phyloP scores from a whole-genome alignment of 2,113 vertebrate genomes.

The Plecotus auritus region DNA sequence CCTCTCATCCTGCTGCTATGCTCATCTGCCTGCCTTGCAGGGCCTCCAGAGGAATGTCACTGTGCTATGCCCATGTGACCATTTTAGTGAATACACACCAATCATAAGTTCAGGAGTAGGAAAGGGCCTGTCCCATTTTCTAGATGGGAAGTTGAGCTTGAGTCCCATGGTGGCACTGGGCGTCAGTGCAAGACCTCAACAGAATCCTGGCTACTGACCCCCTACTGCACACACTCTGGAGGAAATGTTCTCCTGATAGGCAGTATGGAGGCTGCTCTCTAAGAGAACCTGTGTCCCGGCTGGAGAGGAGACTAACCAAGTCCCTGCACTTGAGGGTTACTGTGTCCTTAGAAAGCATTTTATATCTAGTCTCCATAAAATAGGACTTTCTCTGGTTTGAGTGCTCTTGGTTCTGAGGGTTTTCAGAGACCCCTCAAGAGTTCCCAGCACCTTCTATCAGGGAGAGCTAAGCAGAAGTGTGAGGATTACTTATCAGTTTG shows the following conservation, averaged over 20 bases:
- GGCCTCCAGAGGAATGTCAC: neutral
- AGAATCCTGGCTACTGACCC: neutral
- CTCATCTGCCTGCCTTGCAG: neutral
- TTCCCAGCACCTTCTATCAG: neutral
- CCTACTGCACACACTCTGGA: neutral
- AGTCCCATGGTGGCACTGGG: neutral
- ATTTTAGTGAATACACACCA: neutral
- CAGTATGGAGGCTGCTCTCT: neutral
- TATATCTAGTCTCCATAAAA: neutral
- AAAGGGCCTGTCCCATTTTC: neutral
- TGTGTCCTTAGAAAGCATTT: neutral
- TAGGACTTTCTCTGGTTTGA: neutral
- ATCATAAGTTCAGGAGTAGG: neutral
- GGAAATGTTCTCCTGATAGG: neutral
- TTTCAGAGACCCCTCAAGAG: neutral
- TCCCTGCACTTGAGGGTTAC: neutral
- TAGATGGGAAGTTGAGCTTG: neutral
- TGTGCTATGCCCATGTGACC: neutral
- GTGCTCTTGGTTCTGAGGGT: neutral
- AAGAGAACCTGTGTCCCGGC: neutral
- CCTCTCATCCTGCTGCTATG: neutral
- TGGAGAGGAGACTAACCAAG: neutral
- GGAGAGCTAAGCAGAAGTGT: neutral
- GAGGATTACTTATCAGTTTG: neutral
- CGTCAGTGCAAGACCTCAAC: rapidly evolving